A percentile compares a stretch with the other conserved stretches of the same genome.
These are phyloP conservation scores for Pontoporia blainvillei DNA, from an alignment of 2,113 vertebrate genomes.

Conservation along the genomic window DNA sequence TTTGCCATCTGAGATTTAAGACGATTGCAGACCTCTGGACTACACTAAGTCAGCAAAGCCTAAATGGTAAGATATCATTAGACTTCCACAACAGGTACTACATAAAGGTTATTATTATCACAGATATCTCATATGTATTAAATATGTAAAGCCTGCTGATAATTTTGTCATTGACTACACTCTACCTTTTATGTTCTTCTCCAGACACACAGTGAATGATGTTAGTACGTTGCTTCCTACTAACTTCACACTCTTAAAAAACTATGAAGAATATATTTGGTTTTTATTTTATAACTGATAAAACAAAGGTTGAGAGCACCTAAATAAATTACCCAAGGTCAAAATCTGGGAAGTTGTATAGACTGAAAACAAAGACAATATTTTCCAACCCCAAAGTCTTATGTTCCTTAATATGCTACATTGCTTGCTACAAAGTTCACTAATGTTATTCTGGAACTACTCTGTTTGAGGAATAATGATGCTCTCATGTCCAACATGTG, in stretches of 20 bases:
- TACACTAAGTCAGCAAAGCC: neutral
- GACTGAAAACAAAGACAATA: neutral
- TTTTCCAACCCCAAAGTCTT: neutral
- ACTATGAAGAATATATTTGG: neutral
- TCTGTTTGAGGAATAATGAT: neutral
- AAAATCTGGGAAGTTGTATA: neutral
- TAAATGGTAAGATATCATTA: neutral
- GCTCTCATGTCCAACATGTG: neutral
- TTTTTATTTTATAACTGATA: neutral
- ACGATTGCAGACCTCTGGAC: neutral
- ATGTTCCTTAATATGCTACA: neutral
- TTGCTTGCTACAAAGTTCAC: neutral
- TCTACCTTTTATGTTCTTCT: neutral
- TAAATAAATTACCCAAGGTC: neutral
- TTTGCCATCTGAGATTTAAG: neutral
- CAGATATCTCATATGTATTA: neutral
- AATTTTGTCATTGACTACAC: neutral
- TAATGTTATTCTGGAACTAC: neutral
- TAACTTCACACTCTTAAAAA: neutral
- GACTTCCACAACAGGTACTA: neutral
- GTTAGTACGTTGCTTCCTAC: neutral
- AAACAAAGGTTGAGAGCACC: neutral
- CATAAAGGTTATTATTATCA: neutral
- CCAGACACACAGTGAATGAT: neutral
- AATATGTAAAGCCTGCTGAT: neutral